Conservation (phyloP, 2,888 invertebrate genomes). For the Rhingia campestris region DNA sequence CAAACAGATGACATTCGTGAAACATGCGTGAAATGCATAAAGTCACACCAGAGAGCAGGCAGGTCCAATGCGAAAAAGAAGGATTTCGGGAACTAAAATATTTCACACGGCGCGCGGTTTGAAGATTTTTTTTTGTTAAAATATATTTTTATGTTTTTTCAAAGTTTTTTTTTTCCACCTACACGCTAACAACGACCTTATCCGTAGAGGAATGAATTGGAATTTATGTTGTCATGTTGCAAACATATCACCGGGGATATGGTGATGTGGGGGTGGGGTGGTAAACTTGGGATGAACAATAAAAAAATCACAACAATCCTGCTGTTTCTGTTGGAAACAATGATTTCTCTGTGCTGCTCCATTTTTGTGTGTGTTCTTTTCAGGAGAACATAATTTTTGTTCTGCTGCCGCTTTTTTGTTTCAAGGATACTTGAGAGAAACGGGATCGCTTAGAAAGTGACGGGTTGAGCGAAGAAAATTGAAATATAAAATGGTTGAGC, state of each 20-base stretch:
- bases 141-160: conserved; percentile 55
- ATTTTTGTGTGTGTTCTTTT: conserved; percentile 11
- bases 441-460: conserved; percentile 53
- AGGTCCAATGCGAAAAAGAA: conserved; percentile 16
- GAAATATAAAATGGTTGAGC: too few relatives aligned
- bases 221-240: conserved; percentile 63
- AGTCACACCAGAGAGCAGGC: conserved; percentile 3
- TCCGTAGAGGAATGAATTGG: conserved; percentile 42
- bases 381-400: conserved; percentile 25
- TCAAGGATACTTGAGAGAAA: conserved; percentile 51
- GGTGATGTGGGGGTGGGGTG: background rate
- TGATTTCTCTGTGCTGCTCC: conserved; percentile 44
- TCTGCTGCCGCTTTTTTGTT: conserved; percentile 11
- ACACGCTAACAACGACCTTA: background rate
- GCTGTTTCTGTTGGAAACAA: conserved; percentile 40
- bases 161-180: conserved; percentile 34
- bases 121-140: conserved; percentile 16
- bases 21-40: conserved; percentile 68
- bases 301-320: conserved; percentile 4
- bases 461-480: background rate
- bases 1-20: conserved; percentile 54
- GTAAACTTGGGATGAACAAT: background rate
- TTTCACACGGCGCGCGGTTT: conserved; percentile 41
- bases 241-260: conserved; percentile 36
- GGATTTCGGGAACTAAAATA: conserved; percentile 39